Evolutionary conservation across 2,113 vertebrate genomes (phyloP), one percentile per base, ranked within the genome.

Genomic region (Paralichthys olivaceus): DNA sequence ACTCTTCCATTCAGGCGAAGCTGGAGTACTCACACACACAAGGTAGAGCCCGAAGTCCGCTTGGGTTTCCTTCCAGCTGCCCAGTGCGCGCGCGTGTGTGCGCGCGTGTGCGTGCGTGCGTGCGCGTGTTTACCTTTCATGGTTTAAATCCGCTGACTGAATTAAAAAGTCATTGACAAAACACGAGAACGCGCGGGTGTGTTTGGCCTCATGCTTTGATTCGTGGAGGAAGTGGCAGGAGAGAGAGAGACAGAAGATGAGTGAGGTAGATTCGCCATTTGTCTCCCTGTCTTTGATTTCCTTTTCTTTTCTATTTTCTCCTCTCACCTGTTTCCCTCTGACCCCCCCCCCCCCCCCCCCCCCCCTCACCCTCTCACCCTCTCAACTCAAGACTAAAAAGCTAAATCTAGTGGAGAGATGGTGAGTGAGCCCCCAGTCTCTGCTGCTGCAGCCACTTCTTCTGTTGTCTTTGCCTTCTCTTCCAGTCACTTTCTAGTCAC

Each of bases 11-110:
- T 25, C 40, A 63, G 83, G 62, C 69, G 84, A 91, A 90, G 75
- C 90, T 93, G 91, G 90, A 93, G 77, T 86, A 80, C 84, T 79
- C 83, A 83, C 85, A 71, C 79, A 79, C 67, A 88, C 84, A 79
- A 91, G 91, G 91, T 91, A 93, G n/a, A 75, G 3, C 1, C 47
- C 15, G 3, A 6, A 25, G 57, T 32, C 1, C 59, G 26, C 9
- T 53, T 14, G 15, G 11, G 4, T 63, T 37, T 58, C 34, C 25
- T 32, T 53, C 2, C 22, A 56, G 51, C 43, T n/a, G 0, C 57
- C 22, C 63, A 2, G 1, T 43, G 20, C 22, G 63, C 2, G 47
- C 22, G 57, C 47, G 43, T 57, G 62, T 32, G 57, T 13, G 71
- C 7, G 56, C 26, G 66, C 1, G 71, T n/a, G 62, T 19, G 70